A percentile compares a stretch with the other conserved stretches of the same genome.
phyloP scores from a whole-genome alignment of 2,797 vertebrate species.

The Carcharodon carcharias region DNA sequence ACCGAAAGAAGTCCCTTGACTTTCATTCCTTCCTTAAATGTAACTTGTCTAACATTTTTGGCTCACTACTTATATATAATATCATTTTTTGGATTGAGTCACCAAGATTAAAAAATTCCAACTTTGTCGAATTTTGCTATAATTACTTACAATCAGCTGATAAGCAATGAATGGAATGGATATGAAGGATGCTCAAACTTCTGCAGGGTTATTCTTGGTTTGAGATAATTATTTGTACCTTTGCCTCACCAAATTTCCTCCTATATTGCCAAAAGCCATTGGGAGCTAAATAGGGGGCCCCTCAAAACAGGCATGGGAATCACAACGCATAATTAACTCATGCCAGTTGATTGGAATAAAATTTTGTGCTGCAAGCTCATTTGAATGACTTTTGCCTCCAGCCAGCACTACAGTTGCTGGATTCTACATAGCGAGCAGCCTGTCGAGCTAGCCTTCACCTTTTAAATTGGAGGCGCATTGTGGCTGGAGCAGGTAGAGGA shows the following conservation, averaged over 20 bases:
- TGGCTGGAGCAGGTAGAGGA: background rate
- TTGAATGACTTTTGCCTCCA: no score
- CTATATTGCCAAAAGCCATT: background rate
- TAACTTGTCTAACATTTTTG: background rate
- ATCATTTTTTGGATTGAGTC: background rate
- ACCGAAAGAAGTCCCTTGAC: background rate
- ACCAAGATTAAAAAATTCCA: background rate
- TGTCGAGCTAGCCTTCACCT: no score
- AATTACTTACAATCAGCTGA: background rate
- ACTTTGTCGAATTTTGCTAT: background rate
- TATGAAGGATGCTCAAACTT: background rate
- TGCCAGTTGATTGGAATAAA: no score
- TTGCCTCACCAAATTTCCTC: background rate
- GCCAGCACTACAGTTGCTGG: no score
- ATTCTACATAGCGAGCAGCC: no score
- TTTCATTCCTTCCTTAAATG: background rate
- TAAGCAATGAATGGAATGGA: background rate
- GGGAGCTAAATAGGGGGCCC: no score
- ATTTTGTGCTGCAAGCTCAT: no score
- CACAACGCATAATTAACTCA: no score
- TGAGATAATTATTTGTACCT: background rate
- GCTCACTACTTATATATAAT: background rate
- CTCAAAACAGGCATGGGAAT: no score
- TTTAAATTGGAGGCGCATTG: background rate
- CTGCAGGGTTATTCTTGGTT: background rate